These are phyloP conservation scores for Huso huso DNA, from an alignment of 2,797 vertebrate species.

Conservation along the genomic window DNA sequence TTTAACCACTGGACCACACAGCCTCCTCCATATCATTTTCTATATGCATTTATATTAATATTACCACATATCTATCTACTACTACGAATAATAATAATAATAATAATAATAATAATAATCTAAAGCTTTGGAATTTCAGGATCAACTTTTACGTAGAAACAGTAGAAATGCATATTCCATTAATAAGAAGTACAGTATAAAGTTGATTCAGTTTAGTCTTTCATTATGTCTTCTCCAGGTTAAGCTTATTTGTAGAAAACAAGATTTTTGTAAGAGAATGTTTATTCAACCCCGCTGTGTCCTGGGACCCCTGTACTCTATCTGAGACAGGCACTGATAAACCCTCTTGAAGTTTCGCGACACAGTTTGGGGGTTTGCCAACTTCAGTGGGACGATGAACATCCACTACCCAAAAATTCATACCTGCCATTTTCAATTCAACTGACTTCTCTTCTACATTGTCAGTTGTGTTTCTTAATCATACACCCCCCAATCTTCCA, in stretches of 20 bases:
- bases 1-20: too few relatives aligned
- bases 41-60: too few relatives aligned
- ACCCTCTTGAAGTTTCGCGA: background rate
- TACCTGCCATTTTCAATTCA: too few relatives aligned
- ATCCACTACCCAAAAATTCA: too few relatives aligned
- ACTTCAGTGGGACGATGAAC: background rate
- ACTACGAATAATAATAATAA: too few relatives aligned
- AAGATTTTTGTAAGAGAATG: slow-evolving; percentile 6
- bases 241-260: slow-evolving; percentile 16
- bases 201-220: background rate
- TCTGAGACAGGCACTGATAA: background rate
- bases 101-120: too few relatives aligned
- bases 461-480: too few relatives aligned
- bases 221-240: slow-evolving; percentile 16
- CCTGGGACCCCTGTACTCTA: background rate
- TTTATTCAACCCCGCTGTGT: slow-evolving; percentile 6
- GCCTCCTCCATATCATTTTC: too few relatives aligned
- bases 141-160: background rate
- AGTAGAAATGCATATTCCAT: background rate
- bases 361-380: background rate
- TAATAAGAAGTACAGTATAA: background rate
- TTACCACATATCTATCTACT: too few relatives aligned
- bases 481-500: too few relatives aligned
- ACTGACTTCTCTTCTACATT: too few relatives aligned
- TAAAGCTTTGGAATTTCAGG: too few relatives aligned